Base-by-base conservation (phyloP, 2,797 vertebrate species). In the Smutsia temminckii region DNA sequence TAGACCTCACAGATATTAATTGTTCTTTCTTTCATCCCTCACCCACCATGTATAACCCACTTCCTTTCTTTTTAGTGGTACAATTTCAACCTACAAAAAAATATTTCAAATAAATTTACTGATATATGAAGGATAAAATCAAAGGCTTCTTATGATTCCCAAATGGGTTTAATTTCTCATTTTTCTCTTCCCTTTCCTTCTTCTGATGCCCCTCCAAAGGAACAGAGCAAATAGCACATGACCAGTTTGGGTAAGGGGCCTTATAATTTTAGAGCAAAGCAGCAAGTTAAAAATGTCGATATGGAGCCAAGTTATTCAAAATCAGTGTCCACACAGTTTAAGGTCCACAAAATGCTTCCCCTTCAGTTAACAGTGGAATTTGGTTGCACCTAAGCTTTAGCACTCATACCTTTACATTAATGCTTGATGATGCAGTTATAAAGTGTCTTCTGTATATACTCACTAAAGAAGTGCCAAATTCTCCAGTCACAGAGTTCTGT, bases 381-480 rank as follows among this genome's bases (percentile, higher is more conserved):
- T 4, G n/a, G 79, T 93, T 94, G 79, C 55, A 96, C 34, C 51
- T 53, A 79, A 91, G 46, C 16, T 95, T 96, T 78, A 94, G 83
- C 89, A 95, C 96, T 95, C 72, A 96, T 78, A 97, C 97, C 96
- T 95, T 97, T 96, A 89, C 93, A 95, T 94, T 71, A 74, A 97
- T 95, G 81, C 91, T 95, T 97, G 97, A 94, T 64, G 92, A 92
- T 84, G 51, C 61, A 11, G 78, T 85, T 97, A 96, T 75, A 91
- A 72, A 96, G 72, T 93, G 66, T 34, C 37, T 94, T 27, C 79
- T n/a, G 74, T 0, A 91, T 32, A 80, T 25, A 42, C 1, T 92
- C 71, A 91, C 74, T 86, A 32, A 96, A 91, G 6, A 86, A 91
- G 4, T 83, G 66, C 17, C 55, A 57, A 57, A 51, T 89, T 91